phyloP scores from a whole-genome alignment of 2,797 vertebrate species.

The Saxicola maurus region DNA sequence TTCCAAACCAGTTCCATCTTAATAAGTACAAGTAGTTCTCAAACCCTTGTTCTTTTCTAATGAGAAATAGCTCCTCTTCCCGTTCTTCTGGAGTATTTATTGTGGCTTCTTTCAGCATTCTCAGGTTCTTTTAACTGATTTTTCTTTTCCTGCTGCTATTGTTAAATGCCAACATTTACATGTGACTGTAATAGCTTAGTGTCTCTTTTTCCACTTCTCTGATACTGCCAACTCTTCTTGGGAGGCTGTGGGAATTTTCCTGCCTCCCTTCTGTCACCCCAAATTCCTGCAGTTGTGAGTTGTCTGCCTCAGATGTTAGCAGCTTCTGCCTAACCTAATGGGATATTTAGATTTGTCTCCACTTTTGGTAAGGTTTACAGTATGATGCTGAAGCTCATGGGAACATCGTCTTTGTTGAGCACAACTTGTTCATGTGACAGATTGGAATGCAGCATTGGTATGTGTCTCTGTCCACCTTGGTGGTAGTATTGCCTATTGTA shows the following conservation, averaged over 20 bases:
- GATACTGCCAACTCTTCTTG: slow-evolving; percentile 16
- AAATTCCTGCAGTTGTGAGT: background rate
- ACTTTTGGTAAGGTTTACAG: background rate
- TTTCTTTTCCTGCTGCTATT: slow-evolving; percentile 18
- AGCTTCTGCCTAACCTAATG: background rate
- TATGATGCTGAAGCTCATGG: background rate
- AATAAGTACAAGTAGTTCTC: slow-evolving; percentile 27
- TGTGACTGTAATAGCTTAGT: slow-evolving; percentile 18
- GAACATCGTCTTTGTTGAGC: background rate
- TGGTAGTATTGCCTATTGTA: background rate
- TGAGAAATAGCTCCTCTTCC: slow-evolving; percentile 31
- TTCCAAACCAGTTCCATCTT: slow-evolving; percentile 6
- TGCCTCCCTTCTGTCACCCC: background rate
- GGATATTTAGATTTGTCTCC: background rate
- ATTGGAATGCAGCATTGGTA: rapidly evolving
- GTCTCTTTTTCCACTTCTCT: slow-evolving; percentile 11
- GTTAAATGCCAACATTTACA: slow-evolving; percentile 24
- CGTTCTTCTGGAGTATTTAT: slow-evolving; percentile 21
- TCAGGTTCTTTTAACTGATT: slow-evolving; percentile 36
- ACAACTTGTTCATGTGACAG: rapidly evolving
- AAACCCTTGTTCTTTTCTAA: slow-evolving; percentile 26
- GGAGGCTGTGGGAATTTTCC: background rate
- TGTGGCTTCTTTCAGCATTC: slow-evolving; percentile 47
- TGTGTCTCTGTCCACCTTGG: background rate
- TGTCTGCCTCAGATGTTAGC: background rate